Base-by-base conservation (phyloP, 2,797 vertebrate species). In the Synaphobranchus kaupii region DNA sequence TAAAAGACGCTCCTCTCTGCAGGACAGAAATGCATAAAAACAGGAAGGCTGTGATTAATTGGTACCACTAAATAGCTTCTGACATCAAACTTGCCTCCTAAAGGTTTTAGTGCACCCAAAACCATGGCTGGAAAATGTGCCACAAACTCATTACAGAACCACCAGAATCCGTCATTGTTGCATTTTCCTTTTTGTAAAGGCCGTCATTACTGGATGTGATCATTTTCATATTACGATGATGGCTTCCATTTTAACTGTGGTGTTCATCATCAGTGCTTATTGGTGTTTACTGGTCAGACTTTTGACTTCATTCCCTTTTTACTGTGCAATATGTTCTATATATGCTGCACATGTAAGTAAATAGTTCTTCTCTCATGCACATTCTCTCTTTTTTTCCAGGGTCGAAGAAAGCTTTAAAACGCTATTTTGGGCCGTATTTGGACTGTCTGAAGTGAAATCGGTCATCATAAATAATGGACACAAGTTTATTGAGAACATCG, bases 381-480 rank as follows among this genome's bases (percentile, higher is more conserved):
- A 28, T 63, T 89, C 56, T 9, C 0, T 81, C 1, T 44, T 48
- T 81, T 2, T 52, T 58, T 56, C 68, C 89, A 99, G 98, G 86
- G 95, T 99, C 91, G 99, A 99, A 93, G 99, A 99, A 95, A 99
- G 99, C 93, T 99, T 99, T 95, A 99, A 99, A 95, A 99, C 99
- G 0, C 90, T 99, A 91, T 99, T 99, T 95, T 99, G 99, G 99
- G 98, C 99, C 89, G 99, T 99, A 93, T 99, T 99, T 95, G 99
- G 99, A 92, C 96, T 99, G 84, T 99, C 99, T 8, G 99, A 99
- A 96, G 99, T 99, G 91, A 98, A 95, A 92, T 99, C 99, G 0
- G 99, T 99, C 28, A 96, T 99, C 86, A 97, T 99, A 92, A 98
- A 99, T 94, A 99, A 98, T 58, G 97, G 96, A 80, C 99, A 99